Conservation (phyloP, 2,888 invertebrate species). For the Pollenia griseotomentosa region DNA sequence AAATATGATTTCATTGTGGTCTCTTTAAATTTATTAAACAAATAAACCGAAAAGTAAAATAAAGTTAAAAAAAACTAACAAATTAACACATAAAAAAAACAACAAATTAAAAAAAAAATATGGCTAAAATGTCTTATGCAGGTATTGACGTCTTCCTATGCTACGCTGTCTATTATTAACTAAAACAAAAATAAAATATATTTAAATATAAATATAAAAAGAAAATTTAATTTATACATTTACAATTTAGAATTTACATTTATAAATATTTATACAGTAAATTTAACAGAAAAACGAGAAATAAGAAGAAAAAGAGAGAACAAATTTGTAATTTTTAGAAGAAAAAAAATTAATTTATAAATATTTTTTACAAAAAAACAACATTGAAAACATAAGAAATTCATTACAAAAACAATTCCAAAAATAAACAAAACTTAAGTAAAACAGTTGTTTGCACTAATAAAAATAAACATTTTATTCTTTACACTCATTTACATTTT, state of each 20-base stretch:
- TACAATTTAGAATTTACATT: slow-evolving; percentile 79
- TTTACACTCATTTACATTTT: too few relatives aligned
- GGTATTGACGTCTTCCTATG: slow-evolving; percentile 85
- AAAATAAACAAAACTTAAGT: slow-evolving; percentile 6
- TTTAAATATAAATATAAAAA: slow-evolving; percentile 75
- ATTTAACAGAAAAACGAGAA: slow-evolving; percentile 47
- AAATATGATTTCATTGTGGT: slow-evolving; percentile 35
- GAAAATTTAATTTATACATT: slow-evolving; percentile 80
- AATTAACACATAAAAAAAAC: slow-evolving; percentile 73
- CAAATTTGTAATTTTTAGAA: slow-evolving; percentile 60
- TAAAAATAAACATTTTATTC: too few relatives aligned
- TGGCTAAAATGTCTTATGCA: slow-evolving; percentile 85
- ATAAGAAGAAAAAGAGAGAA: slow-evolving; percentile 42
- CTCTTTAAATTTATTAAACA: slow-evolving; percentile 66
- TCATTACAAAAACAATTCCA: not conserved
- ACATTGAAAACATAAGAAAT: slow-evolving; percentile 17
- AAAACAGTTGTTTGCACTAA: not conserved
- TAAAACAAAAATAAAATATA: slow-evolving; percentile 77
- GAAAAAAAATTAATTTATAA: slow-evolving; percentile 68
- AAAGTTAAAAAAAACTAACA: slow-evolving; percentile 51
- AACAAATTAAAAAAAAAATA: slow-evolving; percentile 77
- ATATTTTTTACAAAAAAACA: slow-evolving; percentile 75
- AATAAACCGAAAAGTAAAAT: slow-evolving; percentile 46
- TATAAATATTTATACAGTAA: slow-evolving; percentile 75
- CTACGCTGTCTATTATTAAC: slow-evolving; percentile 85